Percentiles rank a stretch among this genome's conserved stretches.
Evolutionary conservation across 2,797 vertebrate genomes (phyloP).

Genomic region (Cyclura pinguis): DNA sequence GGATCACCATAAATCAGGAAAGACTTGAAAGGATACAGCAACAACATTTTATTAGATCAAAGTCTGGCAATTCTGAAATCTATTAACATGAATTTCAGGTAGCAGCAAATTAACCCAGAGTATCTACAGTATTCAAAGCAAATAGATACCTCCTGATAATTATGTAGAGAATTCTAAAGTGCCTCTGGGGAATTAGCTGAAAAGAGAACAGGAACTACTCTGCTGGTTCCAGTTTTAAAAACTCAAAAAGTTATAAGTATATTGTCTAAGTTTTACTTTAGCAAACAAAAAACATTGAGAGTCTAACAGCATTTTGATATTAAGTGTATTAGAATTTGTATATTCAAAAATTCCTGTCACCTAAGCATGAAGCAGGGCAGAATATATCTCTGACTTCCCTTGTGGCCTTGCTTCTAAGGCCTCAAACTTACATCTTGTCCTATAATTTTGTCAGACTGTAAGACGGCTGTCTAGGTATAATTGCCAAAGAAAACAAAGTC

Average conservation of each 20-base stretch:
- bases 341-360: not conserved
- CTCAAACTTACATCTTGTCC: not conserved
- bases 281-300: not conserved
- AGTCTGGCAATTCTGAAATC: not conserved
- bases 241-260: not conserved
- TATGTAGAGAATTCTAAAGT: not conserved
- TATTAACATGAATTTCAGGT: not conserved
- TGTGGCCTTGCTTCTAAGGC: not conserved
- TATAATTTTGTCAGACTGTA: conserved; percentile 32
- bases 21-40: too few relatives aligned
- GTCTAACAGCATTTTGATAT: not conserved
- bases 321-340: not conserved
- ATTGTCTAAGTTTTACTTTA: not conserved
- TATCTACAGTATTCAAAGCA: not conserved
- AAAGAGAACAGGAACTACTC: not conserved
- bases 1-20: too few relatives aligned
- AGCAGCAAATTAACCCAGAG: not conserved
- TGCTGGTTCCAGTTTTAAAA: not conserved
- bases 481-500: conserved; percentile 38
- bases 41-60: not conserved
- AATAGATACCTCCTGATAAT: not conserved
- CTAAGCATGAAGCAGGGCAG: not conserved
- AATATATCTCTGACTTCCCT: not conserved
- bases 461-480: conserved; percentile 3
- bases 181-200: not conserved